Percentiles rank a stretch among this genome's conserved stretches.
Conservation (phyloP, 2,113 vertebrate genomes). For the Puma concolor region DNA sequence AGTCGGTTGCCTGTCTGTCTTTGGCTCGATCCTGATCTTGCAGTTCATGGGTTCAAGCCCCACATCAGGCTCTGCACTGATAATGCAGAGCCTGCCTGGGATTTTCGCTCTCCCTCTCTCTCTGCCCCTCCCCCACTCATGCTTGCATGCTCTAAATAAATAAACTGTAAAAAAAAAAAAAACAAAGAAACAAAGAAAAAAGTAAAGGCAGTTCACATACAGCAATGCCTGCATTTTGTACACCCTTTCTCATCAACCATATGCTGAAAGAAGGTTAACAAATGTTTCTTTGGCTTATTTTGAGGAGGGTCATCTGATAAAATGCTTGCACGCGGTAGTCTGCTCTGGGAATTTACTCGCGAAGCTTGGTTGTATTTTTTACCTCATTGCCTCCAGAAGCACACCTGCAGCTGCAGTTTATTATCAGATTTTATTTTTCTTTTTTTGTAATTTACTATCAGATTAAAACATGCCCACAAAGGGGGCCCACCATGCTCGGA, state of each 20-base stretch:
- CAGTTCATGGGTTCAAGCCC: no score
- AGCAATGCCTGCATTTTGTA: neutral
- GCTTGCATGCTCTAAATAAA: no score
- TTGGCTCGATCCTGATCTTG: no score
- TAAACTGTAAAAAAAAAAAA: no score
- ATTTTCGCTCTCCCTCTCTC: no score
- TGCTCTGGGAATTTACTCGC: neutral
- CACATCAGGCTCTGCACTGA: no score
- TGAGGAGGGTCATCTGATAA: neutral
- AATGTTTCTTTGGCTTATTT: neutral
- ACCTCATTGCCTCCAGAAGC: neutral
- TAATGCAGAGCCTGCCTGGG: no score
- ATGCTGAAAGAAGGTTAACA: neutral
- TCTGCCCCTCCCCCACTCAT: no score
- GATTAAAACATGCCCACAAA: neutral
- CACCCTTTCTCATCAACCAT: neutral
- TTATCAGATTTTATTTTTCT: neutral
- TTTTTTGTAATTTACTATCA: neutral
- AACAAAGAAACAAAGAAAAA: no score
- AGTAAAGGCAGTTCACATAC: neutral
- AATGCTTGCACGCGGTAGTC: neutral
- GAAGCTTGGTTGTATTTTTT: neutral
- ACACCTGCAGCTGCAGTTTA: no score
- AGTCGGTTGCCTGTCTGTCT: no score
- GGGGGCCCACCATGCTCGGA: no score